Evolutionary conservation across 2,113 vertebrate genomes (phyloP).

Genomic region (Microcebus tavaratra): DNA sequence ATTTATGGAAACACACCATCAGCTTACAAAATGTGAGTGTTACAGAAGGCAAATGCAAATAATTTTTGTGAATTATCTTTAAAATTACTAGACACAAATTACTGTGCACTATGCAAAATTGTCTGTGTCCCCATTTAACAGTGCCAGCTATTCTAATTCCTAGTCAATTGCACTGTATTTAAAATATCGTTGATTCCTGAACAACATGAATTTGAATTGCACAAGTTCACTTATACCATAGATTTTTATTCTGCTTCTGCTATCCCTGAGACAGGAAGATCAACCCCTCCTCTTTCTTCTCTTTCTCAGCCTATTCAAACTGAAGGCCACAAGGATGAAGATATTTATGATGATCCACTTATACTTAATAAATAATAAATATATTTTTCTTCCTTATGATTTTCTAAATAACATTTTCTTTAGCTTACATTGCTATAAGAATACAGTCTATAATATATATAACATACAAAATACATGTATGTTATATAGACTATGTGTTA

Average conservation of each 20-base stretch:
- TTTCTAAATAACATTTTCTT: background rate
- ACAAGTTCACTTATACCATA: background rate
- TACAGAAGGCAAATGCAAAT: slow-evolving; percentile 36
- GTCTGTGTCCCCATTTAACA: background rate
- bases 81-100: background rate
- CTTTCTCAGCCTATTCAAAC: background rate
- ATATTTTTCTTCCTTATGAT: background rate
- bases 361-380: background rate
- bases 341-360: background rate
- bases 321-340: background rate
- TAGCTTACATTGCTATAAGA: background rate
- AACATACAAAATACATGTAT: background rate
- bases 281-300: too few relatives aligned
- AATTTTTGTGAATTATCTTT: slow-evolving; percentile 39
- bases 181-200: background rate
- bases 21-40: background rate
- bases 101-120: background rate
- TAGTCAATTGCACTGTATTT: background rate
- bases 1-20: background rate
- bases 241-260: background rate
- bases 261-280: background rate
- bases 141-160: background rate
- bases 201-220: background rate
- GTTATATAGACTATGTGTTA: background rate
- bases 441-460: background rate